Evolutionary conservation across 2,113 vertebrate species (phyloP).

Genomic region (Austrofundulus limnaeus): DNA sequence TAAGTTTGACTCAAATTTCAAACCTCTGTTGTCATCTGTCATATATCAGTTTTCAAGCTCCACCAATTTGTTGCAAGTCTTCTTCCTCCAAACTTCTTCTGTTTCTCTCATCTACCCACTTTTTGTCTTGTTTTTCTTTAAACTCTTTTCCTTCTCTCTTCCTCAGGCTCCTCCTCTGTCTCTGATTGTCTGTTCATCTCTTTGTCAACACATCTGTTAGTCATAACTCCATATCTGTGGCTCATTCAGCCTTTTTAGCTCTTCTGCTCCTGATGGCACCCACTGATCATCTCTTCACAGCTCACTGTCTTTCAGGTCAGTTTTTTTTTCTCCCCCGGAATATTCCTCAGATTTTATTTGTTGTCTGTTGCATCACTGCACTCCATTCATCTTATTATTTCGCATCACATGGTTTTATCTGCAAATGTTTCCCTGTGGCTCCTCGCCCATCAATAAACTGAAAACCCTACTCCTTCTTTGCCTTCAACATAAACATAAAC

Average conservation of each 20-base stretch:
- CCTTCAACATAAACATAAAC: not conserved
- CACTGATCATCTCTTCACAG: conserved; percentile 38
- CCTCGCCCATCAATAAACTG: not conserved
- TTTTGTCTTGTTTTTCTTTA: not conserved
- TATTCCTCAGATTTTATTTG: conserved; percentile 43
- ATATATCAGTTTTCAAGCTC: conserved; percentile 14
- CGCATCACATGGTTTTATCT: conserved; percentile 42
- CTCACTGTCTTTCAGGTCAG: conserved; percentile 1
- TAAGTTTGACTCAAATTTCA: not conserved
- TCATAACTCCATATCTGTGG: conserved; percentile 19
- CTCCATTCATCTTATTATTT: conserved; percentile 31
- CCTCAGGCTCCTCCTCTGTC: conserved; percentile 18
- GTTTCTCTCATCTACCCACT: not conserved
- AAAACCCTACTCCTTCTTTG: not conserved
- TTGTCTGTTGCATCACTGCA: conserved; percentile 25
- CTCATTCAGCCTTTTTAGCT: conserved; percentile 25
- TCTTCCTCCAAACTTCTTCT: not conserved
- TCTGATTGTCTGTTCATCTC: conserved; percentile 16
- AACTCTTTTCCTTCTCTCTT: not conserved
- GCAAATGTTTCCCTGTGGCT: conserved; percentile 3
- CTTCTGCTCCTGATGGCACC: conserved; percentile 17
- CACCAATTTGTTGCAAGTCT: conserved; percentile 23
- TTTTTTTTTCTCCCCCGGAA: conserved; percentile 14
- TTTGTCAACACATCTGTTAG: conserved; percentile 39
- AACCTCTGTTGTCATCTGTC: conserved; percentile 7